These are phyloP conservation scores for Phorcus lineatus DNA, from an alignment of 2,888 invertebrate genomes.

Conservation along the genomic window DNA sequence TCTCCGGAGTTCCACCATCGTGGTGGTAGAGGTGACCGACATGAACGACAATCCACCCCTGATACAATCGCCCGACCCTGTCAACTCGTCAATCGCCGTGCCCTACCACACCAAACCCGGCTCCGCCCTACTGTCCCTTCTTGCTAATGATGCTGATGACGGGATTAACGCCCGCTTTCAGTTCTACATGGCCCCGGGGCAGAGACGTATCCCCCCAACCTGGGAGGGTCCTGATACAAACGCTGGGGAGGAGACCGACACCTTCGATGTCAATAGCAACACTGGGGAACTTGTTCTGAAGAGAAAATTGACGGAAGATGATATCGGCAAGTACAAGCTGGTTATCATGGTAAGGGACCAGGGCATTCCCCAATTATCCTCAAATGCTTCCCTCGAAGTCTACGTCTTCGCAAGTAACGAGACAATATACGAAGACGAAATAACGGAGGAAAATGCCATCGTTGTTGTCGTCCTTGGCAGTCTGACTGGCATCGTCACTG, in stretches of 20 bases:
- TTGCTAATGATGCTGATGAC: conserved; percentile 51
- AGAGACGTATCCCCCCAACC: conserved; percentile 27
- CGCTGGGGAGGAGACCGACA: conserved; percentile 17
- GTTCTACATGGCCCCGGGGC: conserved; percentile 38
- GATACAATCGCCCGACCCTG: conserved; percentile 53
- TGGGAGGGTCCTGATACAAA: not conserved
- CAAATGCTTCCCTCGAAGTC: conserved; percentile 40
- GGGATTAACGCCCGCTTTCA: conserved; percentile 47
- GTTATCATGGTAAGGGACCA: conserved; percentile 43
- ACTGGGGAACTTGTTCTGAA: conserved; percentile 40
- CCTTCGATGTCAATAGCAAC: conserved; percentile 29
- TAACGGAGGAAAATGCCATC: conserved; percentile 39
- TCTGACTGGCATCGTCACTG: conserved; percentile 45
- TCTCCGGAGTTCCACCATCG: conserved; percentile 50
- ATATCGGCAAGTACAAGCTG: conserved; percentile 39
- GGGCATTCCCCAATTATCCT: conserved; percentile 31
- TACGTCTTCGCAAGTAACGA: conserved; percentile 43
- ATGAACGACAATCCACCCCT: conserved; percentile 63
- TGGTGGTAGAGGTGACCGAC: conserved; percentile 58
- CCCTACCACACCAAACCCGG: conserved; percentile 48
- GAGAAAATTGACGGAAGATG: conserved; percentile 35
- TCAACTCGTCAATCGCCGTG: conserved; percentile 53
- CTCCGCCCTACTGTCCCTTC: conserved; percentile 43
- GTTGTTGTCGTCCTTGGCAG: conserved; percentile 45
- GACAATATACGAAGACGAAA: conserved; percentile 17